A percentile compares a stretch with the other conserved stretches of the same genome.
phyloP scores from a whole-genome alignment of 1,140 invertebrate species.

The Monochamus saltuarius region DNA sequence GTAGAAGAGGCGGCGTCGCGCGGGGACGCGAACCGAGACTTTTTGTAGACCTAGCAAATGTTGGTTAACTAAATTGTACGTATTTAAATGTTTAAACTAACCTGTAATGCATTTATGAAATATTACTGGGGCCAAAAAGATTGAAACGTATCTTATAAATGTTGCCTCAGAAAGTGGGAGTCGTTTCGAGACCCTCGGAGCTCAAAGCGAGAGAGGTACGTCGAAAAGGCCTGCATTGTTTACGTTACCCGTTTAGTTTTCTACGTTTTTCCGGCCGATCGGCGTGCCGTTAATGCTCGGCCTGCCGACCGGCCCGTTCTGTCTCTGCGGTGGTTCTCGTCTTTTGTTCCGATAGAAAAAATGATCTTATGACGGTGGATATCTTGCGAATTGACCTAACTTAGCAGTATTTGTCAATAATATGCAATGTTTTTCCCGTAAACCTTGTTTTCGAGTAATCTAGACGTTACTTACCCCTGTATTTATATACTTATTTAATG shows the following conservation, averaged over 20 bases:
- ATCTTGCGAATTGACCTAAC: no score
- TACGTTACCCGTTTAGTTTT: no score
- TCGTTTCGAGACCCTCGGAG: conserved; percentile 5
- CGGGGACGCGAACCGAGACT: neutral
- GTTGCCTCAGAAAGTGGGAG: conserved; percentile 33
- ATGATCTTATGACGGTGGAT: no score
- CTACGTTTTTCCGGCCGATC: no score
- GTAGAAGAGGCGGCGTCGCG: neutral
- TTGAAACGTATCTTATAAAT: conserved; percentile 43
- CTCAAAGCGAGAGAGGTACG: neutral
- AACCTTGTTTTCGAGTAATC: conserved; percentile 23
- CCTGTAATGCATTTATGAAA: conserved; percentile 22
- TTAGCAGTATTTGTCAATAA: no score
- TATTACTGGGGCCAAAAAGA: conserved; percentile 42
- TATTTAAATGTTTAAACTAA: conserved; percentile 23
- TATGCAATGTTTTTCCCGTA: neutral
- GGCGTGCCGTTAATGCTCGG: no score
- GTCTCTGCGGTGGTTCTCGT: no score
- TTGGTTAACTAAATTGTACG: conserved; percentile 23
- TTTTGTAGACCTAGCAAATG: conserved; percentile 13
- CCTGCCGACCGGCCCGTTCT: no score
- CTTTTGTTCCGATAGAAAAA: no score
- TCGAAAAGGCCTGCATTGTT: neutral
- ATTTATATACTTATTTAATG: conserved; percentile 45
- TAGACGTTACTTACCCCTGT: conserved; percentile 36